Base-by-base conservation (phyloP, 2,888 invertebrate genomes). In the Himalopsyche japonica region DNA sequence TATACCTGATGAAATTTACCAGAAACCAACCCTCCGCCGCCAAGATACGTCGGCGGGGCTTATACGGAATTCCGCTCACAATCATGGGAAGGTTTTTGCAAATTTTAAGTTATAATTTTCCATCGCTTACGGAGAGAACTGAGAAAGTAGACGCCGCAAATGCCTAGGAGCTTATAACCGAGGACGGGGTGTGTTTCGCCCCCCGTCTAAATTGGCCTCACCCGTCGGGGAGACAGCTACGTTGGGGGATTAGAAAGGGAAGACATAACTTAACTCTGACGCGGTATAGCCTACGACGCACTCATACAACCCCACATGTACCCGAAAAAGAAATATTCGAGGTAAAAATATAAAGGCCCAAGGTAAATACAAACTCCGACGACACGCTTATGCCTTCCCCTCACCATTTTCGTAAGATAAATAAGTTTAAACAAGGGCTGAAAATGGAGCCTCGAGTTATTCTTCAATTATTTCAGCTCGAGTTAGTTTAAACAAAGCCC, bases 381-480 rank as follows among this genome's bases (percentile, higher is more conserved):
- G 82, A 80, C 79, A 78, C 82, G 79, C 83, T 57, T 32, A 80
- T 37, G 78, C 43, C 64, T 43, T 49, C 82, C 80, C 37, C 47
- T 81, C 32, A 30, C 57, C 84, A 57, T 80, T 81, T 81, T 32
- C 64, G 76, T 76, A 86, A 84, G 86, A 86, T 86, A 86, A 86
- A 86, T 84, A 86, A 86, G 84, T 86, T 86, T 84, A 79, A 84
- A 81, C 79, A 82, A 76, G 79, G 81, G 80, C 83, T 77, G 86
- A 86, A 85, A 86, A 81, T 82, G 82, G 85, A 77, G 86, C 79
- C 76, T 82, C 83, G 64, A 86, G 86, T 86, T 86, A 86, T 86
- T 86, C 85, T 85, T 85, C 86, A 86, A 85, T 86, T 86, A 85
- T 85, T 86, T 86, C 86, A 77, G 82, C 86, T 86, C 80, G 85